phyloP scores from a whole-genome alignment of 1,140 invertebrate genomes.

The Pseudoatta argentina region DNA sequence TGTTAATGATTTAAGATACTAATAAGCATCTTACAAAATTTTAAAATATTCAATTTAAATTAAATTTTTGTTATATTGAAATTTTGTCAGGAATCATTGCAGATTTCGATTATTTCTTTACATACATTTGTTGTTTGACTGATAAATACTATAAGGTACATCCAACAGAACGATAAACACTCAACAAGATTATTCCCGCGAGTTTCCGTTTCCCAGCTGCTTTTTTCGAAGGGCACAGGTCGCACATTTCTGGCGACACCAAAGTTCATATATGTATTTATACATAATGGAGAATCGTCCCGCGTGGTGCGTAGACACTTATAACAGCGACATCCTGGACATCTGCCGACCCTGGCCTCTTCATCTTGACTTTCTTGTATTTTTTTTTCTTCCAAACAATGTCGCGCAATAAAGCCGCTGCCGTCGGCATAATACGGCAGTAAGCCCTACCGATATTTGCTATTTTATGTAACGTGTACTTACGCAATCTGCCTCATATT shows the following conservation, averaged over 20 bases:
- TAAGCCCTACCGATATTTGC: constrained; percentile 84
- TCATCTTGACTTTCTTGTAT: constrained; percentile 41
- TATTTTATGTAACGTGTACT: constrained; percentile 83
- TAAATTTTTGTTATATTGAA: background rate
- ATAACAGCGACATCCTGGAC: constrained; percentile 81
- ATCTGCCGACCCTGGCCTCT: constrained; percentile 78
- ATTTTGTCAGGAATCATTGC: background rate
- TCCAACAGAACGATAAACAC: background rate
- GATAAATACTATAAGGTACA: too few species aligned
- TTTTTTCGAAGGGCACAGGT: background rate
- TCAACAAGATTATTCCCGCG: constrained; percentile 8
- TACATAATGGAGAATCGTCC: constrained; percentile 40
- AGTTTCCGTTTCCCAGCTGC: constrained; percentile 44
- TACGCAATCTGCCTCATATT: constrained; percentile 81
- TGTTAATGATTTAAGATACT: too few species aligned
- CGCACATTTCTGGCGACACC: background rate
- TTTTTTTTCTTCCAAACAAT: constrained; percentile 72
- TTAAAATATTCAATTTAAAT: background rate
- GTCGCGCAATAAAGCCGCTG: constrained; percentile 80
- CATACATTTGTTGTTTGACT: background rate
- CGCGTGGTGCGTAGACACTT: constrained; percentile 67
- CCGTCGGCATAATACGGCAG: constrained; percentile 82
- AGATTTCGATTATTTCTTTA: background rate
- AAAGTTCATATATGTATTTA: constrained; percentile 31
- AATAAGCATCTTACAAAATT: too few species aligned